Evolutionary conservation across 1,140 invertebrate genomes (phyloP), one percentile per base, ranked within the genome.

Genomic region (Philotrypesis tridentata): DNA sequence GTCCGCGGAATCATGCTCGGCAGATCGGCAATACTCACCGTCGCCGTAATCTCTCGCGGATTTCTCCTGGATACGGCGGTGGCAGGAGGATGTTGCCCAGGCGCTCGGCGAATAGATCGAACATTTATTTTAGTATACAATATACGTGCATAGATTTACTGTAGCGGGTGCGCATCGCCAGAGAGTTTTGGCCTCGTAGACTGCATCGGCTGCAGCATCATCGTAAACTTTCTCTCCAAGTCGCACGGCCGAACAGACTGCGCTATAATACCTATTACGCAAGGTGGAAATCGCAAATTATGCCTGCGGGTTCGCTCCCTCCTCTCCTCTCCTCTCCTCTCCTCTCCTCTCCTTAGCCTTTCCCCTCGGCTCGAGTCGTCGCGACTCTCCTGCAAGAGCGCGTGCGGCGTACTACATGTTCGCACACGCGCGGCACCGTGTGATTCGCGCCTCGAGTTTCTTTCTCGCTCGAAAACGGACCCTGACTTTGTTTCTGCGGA

Each of bases 101-200:
- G 29, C 67, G 40, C 37, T 14, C 76, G 17, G 12, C 43, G 43
- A 33, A 33, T 71, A 70, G 29, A 63, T 80, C 68, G 73, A 80
- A 73, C 73, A 80, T 72, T 80, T 80, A 80, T 80, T 72, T 65
- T 74, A n/a, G n/a, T n/a, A 80, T 74, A 79, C 27, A n/a, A 29
- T 67, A 63, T 48, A 23, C 48, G n/a, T 29, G 27, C 67, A 74
- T 74, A 63, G 12, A 1, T n/a, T n/a, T n/a, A n/a, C n/a, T n/a
- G n/a, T n/a, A n/a, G n/a, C 31, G 33, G 31, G 21, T 25, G 25
- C n/a, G n/a, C 48, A 80, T 71, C 31, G 48, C 29, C 61, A 27
- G 8, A 17, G 21, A 78, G 40, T 78, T 70, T 68, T 70, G 0
- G 43, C 27, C 31, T 29, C 25, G 63, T 14, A 37, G 17, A 68